Base-by-base conservation (phyloP, 2,113 vertebrate genomes). In the Acrocephalus kingi region DNA sequence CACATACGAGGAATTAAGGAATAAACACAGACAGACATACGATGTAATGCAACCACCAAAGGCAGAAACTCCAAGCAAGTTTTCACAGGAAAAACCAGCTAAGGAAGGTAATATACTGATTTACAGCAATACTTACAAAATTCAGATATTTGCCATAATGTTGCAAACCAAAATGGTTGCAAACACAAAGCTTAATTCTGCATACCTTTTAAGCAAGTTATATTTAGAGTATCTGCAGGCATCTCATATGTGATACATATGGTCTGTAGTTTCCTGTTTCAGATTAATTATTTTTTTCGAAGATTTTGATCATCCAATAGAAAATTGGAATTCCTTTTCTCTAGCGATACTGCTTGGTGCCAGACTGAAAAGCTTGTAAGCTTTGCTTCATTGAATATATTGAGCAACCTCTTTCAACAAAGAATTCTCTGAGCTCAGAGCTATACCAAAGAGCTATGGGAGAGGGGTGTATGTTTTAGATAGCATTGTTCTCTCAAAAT, bases 1-100 rank as follows among this genome's bases (percentile, higher is more conserved):
- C 92, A 98, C 98, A 7, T 98, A 98, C 16, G 98, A 98, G 69
- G 98, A 98, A 95, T 96, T 98, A 92, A 98, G 98, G 94, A 98
- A 95, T 95, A 98, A 97, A 94, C 98, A 98, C 95, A 97, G 98
- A 90, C 97, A 97, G 72, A 91, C 97, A 11, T 98, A 98, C 3
- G 97, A 98, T 23, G 96, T 98, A 51, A 97, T 97, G 94, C 86
- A 64, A 84, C 90, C 97, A 85, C 97, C 97, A 96, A 98, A 97
- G 95, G 68, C 96, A 90, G 98, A 97, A 67, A 63, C 95, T 91
- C 93, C 97, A 96, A 93, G 92, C 89, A 98, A 94, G 79, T 93
- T 97, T 89, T 28, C 97, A 67, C 97, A 97, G 94, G 98, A 98
- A 79, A 98, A 94, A 92, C 21, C 95, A 84, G 87, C 89, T 56